phyloP scores from a whole-genome alignment of 1,140 invertebrate genomes.

The Rhopalosiphum padi region DNA sequence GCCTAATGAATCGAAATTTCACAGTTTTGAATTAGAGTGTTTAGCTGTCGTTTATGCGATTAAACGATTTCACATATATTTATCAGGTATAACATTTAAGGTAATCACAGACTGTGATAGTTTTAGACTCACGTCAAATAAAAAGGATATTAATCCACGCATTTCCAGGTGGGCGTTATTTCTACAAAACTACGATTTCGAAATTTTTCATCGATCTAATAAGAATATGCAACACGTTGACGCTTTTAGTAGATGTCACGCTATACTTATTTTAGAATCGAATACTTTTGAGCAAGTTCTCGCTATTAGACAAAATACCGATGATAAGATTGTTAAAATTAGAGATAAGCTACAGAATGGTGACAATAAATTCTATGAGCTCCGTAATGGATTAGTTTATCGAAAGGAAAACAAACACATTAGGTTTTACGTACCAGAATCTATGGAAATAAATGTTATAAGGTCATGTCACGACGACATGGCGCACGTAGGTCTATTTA shows the following conservation, averaged over 20 bases:
- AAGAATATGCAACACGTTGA: not conserved
- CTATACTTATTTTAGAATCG: not conserved
- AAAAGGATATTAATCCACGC: conserved; percentile 58
- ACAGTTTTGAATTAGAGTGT: not conserved
- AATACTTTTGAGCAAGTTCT: not conserved
- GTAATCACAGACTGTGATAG: conserved; percentile 24
- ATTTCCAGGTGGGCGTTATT: conserved; percentile 4
- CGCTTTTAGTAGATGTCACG: not conserved
- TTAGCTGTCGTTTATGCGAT: not conserved
- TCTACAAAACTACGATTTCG: conserved; percentile 19
- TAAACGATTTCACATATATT: not conserved
- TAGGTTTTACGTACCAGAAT: not conserved
- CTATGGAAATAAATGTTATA: not conserved
- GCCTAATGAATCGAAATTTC: not conserved
- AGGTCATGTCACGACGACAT: not conserved
- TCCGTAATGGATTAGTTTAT: not conserved
- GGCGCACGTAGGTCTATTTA: not conserved
- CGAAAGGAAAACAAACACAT: not conserved
- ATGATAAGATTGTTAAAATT: not conserved
- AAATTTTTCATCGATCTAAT: not conserved
- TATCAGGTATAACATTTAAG: not conserved
- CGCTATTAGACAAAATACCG: not conserved
- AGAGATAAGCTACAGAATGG: not conserved
- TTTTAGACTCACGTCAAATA: conserved; percentile 59
- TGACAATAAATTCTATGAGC: not conserved